These are phyloP conservation scores for Mobula hypostoma DNA, from an alignment of 2,113 vertebrate genomes.

Conservation along the genomic window DNA sequence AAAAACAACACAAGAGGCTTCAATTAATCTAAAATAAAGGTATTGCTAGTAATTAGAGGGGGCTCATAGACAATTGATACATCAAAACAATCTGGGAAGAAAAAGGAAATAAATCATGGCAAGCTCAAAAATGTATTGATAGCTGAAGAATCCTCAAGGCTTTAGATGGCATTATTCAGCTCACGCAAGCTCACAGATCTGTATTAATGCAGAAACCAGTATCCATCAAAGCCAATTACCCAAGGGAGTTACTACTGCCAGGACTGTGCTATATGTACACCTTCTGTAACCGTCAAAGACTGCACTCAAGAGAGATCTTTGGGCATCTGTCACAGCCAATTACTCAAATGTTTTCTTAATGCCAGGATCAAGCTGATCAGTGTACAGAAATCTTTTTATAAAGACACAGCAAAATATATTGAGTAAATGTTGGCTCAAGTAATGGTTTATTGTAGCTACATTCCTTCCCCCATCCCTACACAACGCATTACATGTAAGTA, in stretches of 20 bases:
- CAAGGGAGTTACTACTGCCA: slow-evolving; percentile 48
- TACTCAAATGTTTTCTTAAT: slow-evolving; percentile 57
- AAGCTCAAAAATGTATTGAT: slow-evolving; percentile 51
- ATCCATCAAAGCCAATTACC: slow-evolving; percentile 65
- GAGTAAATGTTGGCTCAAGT: slow-evolving; percentile 16
- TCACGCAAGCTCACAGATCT: slow-evolving; percentile 58
- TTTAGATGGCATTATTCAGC: slow-evolving; percentile 55
- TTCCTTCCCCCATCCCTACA: not conserved
- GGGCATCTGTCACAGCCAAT: slow-evolving; percentile 58
- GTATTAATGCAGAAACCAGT: slow-evolving; percentile 58
- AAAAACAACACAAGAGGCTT: not conserved
- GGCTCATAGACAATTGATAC: not conserved
- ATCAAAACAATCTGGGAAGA: not conserved
- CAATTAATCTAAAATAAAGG: slow-evolving; percentile 12
- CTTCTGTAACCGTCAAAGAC: slow-evolving; percentile 40
- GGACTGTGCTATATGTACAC: slow-evolving; percentile 42
- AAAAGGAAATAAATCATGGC: slow-evolving; percentile 38
- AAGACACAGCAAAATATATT: slow-evolving; percentile 34
- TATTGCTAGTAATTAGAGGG: not conserved
- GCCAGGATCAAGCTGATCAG: slow-evolving; percentile 49
- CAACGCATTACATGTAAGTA: not conserved
- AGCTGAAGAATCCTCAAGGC: slow-evolving; percentile 62
- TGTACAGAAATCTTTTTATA: slow-evolving; percentile 52
- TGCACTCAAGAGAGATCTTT: slow-evolving; percentile 38
- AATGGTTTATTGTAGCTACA: slow-evolving; percentile 19